A percentile compares a stretch with the other conserved stretches of the same genome.
These are phyloP conservation scores for Theonella swinhoei DNA, from an alignment of 37 sponge, comb jelly and placozoan species.

Conservation along the genomic window DNA sequence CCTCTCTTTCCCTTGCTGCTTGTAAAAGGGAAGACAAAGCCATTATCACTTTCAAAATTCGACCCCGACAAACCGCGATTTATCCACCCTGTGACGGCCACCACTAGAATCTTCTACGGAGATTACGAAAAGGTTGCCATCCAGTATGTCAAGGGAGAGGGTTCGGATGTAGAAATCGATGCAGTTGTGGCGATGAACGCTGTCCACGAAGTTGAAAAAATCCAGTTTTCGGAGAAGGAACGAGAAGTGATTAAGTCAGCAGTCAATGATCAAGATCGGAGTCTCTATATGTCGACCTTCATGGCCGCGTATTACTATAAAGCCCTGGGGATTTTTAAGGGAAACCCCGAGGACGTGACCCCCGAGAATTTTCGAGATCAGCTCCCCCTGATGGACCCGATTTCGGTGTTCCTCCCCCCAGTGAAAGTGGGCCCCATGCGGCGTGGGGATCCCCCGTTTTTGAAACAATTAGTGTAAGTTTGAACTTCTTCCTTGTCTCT, in stretches of 20 bases:
- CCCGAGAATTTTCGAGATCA: conserved; percentile 23
- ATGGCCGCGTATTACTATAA: conserved; percentile 65
- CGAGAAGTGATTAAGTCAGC: conserved; percentile 10
- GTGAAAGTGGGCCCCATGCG: conserved; percentile 56
- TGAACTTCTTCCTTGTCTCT: neutral
- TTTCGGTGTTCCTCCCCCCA: conserved; percentile 57
- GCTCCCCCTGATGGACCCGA: conserved; percentile 21
- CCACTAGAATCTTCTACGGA: conserved; percentile 72
- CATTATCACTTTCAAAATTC: conserved; percentile 37
- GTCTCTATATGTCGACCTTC: conserved; percentile 37
- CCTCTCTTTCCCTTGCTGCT: conserved; percentile 57
- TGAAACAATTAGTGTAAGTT: conserved; percentile 69
- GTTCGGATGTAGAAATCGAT: neutral
- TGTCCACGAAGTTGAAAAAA: conserved; percentile 5
- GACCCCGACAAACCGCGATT: conserved; percentile 8
- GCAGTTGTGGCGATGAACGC: neutral
- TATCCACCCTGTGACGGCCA: conserved; percentile 54
- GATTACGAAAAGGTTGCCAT: conserved; percentile 56
- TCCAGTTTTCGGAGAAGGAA: conserved; percentile 29
- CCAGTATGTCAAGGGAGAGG: conserved; percentile 17
- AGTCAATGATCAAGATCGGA: conserved; percentile 25
- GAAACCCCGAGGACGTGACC: conserved; percentile 22
- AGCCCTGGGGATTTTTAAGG: conserved; percentile 39
- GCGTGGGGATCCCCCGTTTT: conserved; percentile 41
- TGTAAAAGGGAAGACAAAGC: conserved; percentile 72